Conservation (phyloP, 2,797 vertebrate species). For the Aotus griseimembra region DNA sequence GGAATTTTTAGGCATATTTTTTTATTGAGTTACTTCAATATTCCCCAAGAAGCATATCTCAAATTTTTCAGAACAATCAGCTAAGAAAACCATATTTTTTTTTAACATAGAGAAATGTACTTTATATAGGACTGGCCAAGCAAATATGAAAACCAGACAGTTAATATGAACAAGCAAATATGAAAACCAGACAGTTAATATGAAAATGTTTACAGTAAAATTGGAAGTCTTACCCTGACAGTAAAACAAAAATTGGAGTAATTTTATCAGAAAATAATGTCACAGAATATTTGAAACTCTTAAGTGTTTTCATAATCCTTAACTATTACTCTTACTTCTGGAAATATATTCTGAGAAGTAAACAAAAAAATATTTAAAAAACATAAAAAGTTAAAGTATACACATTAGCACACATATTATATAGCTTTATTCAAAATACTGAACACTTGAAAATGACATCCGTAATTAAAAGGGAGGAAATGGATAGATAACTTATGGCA, state of each 20-base stretch:
- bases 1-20: not conserved
- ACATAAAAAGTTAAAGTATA: not conserved
- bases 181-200: not conserved
- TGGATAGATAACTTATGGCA: not conserved
- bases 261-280: not conserved
- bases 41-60: not conserved
- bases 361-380: not conserved
- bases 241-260: not conserved
- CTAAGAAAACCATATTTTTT: not conserved
- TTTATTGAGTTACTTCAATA: slow-evolving; percentile 23
- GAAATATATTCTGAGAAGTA: not conserved
- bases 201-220: not conserved
- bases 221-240: not conserved
- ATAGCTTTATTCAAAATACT: not conserved
- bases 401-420: not conserved
- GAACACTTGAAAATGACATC: not conserved
- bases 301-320: not conserved
- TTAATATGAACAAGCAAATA: not conserved
- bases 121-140: not conserved
- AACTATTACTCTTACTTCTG: not conserved
- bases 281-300: not conserved
- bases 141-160: not conserved
- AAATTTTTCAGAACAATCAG: not conserved
- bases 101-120: not conserved
- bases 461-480: not conserved